These are phyloP conservation scores for Python bivittatus DNA, from an alignment of 2,113 vertebrate genomes.

Conservation along the genomic window DNA sequence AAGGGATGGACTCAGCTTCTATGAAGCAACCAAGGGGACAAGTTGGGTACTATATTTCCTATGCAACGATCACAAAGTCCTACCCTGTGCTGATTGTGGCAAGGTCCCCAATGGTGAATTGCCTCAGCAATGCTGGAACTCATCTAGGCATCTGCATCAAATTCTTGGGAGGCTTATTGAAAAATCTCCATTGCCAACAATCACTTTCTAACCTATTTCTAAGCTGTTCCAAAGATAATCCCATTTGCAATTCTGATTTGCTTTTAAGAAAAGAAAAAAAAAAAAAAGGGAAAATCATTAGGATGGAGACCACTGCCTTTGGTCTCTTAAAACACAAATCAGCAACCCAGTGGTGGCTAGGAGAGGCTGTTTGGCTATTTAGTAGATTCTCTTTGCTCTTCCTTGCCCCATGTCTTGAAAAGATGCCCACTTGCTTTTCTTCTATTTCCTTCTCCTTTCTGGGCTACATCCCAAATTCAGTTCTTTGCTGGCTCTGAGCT, in stretches of 20 bases:
- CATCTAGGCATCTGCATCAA: not conserved
- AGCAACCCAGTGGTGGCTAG: not conserved
- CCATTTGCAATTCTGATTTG: not conserved
- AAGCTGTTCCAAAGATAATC: not conserved
- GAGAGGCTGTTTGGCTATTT: not conserved
- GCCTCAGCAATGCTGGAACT: not conserved
- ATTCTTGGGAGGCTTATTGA: not conserved
- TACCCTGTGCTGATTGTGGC: not conserved
- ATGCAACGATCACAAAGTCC: not conserved
- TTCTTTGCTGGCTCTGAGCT: not conserved
- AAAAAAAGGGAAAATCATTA: not conserved
- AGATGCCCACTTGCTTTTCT: not conserved
- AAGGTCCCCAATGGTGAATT: not conserved
- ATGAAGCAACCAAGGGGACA: not conserved
- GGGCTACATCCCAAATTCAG: constrained; percentile 14
- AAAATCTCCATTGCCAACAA: not conserved
- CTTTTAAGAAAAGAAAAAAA: not conserved
- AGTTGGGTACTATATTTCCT: not conserved
- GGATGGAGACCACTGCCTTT: not conserved
- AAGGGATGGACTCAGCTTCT: not conserved
- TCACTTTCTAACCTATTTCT: not conserved
- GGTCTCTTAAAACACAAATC: not conserved
- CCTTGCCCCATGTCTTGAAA: not conserved
- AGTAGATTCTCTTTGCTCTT: not conserved
- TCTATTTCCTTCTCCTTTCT: not conserved